Conservation (phyloP, 2,797 vertebrate species). For the Trematomus bernacchii region DNA sequence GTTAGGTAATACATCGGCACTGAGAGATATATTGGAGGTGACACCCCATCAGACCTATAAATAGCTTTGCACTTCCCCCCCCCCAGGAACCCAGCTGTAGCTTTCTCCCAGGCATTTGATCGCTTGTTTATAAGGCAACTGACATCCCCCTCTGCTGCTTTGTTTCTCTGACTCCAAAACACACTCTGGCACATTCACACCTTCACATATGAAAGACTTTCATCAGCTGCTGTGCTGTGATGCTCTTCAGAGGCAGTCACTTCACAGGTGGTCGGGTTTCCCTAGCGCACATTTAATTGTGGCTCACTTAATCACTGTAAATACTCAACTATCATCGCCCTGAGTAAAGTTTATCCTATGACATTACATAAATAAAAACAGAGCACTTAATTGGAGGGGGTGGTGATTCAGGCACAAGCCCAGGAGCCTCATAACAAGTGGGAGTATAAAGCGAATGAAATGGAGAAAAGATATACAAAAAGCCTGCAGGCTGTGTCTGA, state of each 20-base stretch:
- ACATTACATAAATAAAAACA: slow-evolving; percentile 47
- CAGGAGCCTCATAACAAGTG: slow-evolving; percentile 44
- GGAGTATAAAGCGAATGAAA: slow-evolving; percentile 48
- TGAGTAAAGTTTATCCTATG: slow-evolving; percentile 27
- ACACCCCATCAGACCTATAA: slow-evolving; percentile 76
- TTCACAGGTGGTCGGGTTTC: slow-evolving; percentile 33
- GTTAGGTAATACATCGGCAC: slow-evolving; percentile 66
- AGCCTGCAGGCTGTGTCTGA: slow-evolving; percentile 70
- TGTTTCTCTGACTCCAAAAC: slow-evolving; percentile 41
- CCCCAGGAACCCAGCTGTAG: slow-evolving; percentile 74
- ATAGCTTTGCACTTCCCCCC: slow-evolving; percentile 72
- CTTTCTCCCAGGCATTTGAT: slow-evolving; percentile 72
- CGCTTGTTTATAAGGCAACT: slow-evolving; percentile 65
- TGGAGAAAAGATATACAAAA: slow-evolving; percentile 37
- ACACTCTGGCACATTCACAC: background rate
- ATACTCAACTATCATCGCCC: slow-evolving; percentile 12
- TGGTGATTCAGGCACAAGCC: slow-evolving; percentile 33
- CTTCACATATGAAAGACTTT: background rate
- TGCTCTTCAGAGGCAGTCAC: slow-evolving; percentile 11
- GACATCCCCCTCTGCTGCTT: slow-evolving; percentile 62
- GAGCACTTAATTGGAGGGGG: slow-evolving; percentile 44
- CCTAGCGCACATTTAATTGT: slow-evolving; percentile 33
- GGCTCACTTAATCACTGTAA: slow-evolving; percentile 43
- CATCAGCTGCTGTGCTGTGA: slow-evolving; percentile 13
- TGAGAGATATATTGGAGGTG: slow-evolving; percentile 75